These are phyloP conservation scores for Xanthorhoe spadicearia DNA, from an alignment of 2,888 invertebrate genomes.

Conservation along the genomic window DNA sequence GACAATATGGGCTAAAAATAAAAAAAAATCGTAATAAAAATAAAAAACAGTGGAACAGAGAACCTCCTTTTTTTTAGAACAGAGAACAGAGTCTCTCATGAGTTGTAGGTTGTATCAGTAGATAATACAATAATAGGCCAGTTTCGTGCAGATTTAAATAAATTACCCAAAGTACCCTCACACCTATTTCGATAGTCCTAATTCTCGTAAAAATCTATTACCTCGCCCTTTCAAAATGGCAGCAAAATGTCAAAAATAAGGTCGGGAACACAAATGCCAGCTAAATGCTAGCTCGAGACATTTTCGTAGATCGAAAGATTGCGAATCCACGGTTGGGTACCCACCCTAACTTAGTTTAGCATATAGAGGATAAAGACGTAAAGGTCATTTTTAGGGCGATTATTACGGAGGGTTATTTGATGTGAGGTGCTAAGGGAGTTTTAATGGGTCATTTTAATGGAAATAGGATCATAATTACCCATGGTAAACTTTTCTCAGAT, in stretches of 20 bases:
- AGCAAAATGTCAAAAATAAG: constrained; percentile 66
- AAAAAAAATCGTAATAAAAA: too few species aligned
- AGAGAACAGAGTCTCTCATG: too few species aligned
- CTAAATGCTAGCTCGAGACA: constrained; percentile 59
- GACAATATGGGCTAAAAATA: too few species aligned
- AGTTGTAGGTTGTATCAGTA: too few species aligned
- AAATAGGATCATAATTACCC: not conserved
- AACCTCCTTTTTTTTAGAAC: too few species aligned
- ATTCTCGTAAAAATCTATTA: constrained; percentile 27
- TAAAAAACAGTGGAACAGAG: too few species aligned
- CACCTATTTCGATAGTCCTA: not conserved
- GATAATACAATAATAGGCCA: too few species aligned
- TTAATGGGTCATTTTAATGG: not conserved
- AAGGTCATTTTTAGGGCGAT: constrained; percentile 28
- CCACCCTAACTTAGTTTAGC: constrained; percentile 48
- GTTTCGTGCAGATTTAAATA: not conserved
- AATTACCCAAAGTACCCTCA: not conserved
- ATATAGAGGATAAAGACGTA: constrained; percentile 10
- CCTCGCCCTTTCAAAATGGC: constrained; percentile 49
- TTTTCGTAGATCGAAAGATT: constrained; percentile 51
- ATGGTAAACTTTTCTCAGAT: too few species aligned
- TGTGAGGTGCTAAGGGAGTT: not conserved
- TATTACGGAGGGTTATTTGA: not conserved
- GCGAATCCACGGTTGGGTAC: constrained; percentile 51
- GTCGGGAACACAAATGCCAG: constrained; percentile 55